Conservation (phyloP, 2,797 vertebrate genomes). For the Siniperca scherzeri region DNA sequence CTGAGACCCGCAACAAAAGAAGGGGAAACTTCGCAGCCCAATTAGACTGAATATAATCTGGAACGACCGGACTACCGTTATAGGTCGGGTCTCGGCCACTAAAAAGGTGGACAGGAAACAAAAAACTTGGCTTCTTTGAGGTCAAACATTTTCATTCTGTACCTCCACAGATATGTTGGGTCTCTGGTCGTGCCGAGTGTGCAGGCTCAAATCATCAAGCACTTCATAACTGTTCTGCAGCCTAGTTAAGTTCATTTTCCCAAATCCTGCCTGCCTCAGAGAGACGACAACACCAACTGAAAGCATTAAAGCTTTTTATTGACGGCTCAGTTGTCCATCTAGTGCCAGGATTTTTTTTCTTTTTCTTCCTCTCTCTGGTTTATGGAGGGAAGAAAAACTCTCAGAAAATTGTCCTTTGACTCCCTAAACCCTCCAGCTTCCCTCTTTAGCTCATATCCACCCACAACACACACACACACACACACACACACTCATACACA, state of each 20-base stretch:
- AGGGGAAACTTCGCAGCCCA: background rate
- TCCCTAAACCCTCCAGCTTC: constrained; percentile 72
- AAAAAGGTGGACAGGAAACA: background rate
- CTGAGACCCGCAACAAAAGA: background rate
- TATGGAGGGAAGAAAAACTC: constrained; percentile 85
- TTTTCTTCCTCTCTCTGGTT: constrained; percentile 81
- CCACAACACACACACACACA: constrained; percentile 72
- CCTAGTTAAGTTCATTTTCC: constrained; percentile 16
- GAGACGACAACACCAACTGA: constrained; percentile 3
- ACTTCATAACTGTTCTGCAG: constrained; percentile 35
- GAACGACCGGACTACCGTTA: background rate
- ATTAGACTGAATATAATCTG: background rate
- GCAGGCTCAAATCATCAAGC: constrained; percentile 22
- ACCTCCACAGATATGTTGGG: background rate
- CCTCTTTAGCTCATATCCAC: constrained; percentile 55
- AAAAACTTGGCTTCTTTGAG: background rate
- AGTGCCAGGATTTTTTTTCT: constrained; percentile 2
- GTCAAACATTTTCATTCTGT: background rate
- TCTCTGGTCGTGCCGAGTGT: background rate
- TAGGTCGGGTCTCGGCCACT: too few species aligned
- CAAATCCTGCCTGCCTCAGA: constrained; percentile 13
- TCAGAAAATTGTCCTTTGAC: constrained; percentile 85
- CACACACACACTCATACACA: constrained; percentile 64
- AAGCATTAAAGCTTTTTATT: constrained; percentile 28
- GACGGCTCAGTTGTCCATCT: constrained; percentile 26